phyloP scores from a whole-genome alignment of 30 jellyfish, hydroid and myxozoan genomes.

The Rhopilema esculentum region DNA sequence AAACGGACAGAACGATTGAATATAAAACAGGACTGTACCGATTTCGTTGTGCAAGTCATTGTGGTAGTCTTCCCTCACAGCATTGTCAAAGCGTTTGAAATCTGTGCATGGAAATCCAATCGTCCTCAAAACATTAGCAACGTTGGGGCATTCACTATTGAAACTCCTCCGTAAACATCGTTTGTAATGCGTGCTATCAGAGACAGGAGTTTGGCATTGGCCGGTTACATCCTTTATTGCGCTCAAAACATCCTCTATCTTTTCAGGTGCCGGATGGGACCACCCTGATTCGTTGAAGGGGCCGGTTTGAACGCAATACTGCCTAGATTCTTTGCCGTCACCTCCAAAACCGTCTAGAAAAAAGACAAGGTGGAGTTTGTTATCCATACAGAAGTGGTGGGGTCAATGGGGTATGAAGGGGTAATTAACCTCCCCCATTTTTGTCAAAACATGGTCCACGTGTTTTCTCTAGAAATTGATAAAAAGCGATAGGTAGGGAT shows the following conservation, averaged over 20 bases:
- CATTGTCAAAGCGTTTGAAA: not conserved
- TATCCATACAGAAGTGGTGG: not conserved
- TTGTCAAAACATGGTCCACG: too few species aligned
- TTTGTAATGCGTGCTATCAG: not conserved
- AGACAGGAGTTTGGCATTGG: not conserved
- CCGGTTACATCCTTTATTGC: not conserved
- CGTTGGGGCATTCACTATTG: slow-evolving; percentile 31
- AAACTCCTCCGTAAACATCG: slow-evolving; percentile 52
- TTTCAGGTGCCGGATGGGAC: slow-evolving; percentile 42
- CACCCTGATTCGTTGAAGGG: slow-evolving; percentile 47
- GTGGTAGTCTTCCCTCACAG: slow-evolving; percentile 40
- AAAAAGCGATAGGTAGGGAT: too few species aligned
- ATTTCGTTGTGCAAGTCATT: slow-evolving; percentile 50
- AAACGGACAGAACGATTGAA: too few species aligned
- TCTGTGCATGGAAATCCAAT: slow-evolving; percentile 33
- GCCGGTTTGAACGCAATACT: slow-evolving; percentile 55
- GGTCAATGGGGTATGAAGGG: too few species aligned
- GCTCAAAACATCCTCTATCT: not conserved
- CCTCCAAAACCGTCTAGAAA: slow-evolving; percentile 67
- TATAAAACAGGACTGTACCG: too few species aligned
- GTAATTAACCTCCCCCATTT: too few species aligned
- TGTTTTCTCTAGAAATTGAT: too few species aligned
- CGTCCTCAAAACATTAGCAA: slow-evolving; percentile 49
- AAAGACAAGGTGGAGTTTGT: not conserved
- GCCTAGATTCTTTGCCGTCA: slow-evolving; percentile 2